Base-by-base conservation (phyloP, 2,888 invertebrate species). In the Resseliella maxima region DNA sequence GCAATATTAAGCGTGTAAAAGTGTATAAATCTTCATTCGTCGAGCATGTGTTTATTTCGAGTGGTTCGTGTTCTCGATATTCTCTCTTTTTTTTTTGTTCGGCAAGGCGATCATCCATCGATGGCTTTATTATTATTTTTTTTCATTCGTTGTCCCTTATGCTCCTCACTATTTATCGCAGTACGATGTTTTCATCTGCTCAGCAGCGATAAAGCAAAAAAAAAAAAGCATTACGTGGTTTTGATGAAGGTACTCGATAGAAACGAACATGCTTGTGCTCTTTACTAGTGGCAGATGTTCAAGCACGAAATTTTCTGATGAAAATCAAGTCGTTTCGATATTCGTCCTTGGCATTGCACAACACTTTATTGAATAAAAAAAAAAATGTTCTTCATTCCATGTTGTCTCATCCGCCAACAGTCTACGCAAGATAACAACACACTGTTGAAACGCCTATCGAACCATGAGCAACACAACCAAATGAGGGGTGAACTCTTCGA, bases 1-100 rank as follows among this genome's bases (percentile, higher is more conserved):
- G 31, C 31, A 72, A 72, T 72, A 72, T 72, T 72, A 3, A 72
- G 31, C 31, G 10, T n/a, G 72, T 31, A 72, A 72, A 72, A 72
- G 27, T 27, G 72, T 72, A 35, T 72, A 72, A 72, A 72, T 72
- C 72, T 72, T 72, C 72, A 72, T 72, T 72, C 31, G 15, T 72
- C 31, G 72, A 72, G 72, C 72, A 72, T 72, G 72, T 72, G 72
- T 72, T 72, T 72, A 72, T 72, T 72, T 72, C 18, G 72, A 72
- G 72, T 72, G 72, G 72, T 72, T 72, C 72, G 46, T 50, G 46
- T 50, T 8, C 41, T 41, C 27, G 24, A 2, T 72, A 1, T n/a
- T 1, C 31, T 72, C 15, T 10, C 12, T 15, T 18, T 72, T 72
- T 27, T n/a, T 72, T 12, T 15, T 31, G 24, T 31, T 72, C 18